A percentile compares a stretch with the other conserved stretches of the same genome.
Evolutionary conservation across 2,113 vertebrate genomes (phyloP).

Genomic region (Kobus ellipsiprymnus): DNA sequence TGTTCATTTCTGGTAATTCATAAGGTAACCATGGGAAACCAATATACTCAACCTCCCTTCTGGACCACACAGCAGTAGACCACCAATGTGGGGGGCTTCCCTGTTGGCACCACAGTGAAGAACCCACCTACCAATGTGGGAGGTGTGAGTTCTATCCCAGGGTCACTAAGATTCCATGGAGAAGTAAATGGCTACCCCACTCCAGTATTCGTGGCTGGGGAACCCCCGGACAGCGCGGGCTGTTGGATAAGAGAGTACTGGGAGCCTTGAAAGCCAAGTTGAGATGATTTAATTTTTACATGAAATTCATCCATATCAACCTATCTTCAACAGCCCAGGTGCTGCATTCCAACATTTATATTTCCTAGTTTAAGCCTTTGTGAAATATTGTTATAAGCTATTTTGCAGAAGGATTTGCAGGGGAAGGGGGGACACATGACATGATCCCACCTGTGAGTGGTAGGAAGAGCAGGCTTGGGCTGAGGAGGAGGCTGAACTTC

Average conservation of each 20-base stretch:
- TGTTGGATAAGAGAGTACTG: not conserved
- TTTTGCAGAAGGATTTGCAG: not conserved
- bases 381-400: not conserved
- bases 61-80: not conserved
- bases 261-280: not conserved
- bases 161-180: not conserved
- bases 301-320: not conserved
- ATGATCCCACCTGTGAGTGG: not conserved
- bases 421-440: fast-evolving
- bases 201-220: not conserved
- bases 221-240: fast-evolving
- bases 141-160: not conserved
- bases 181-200: not conserved
- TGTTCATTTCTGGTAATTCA: not conserved
- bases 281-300: not conserved
- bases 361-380: not conserved
- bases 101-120: not conserved
- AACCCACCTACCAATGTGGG: not conserved
- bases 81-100: not conserved
- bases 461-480: not conserved
- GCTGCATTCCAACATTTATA: not conserved
- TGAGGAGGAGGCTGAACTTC: not conserved
- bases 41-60: not conserved
- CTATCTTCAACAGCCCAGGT: not conserved
- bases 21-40: not conserved